Conservation (phyloP, 2,888 invertebrate species). For the Timandra comae region DNA sequence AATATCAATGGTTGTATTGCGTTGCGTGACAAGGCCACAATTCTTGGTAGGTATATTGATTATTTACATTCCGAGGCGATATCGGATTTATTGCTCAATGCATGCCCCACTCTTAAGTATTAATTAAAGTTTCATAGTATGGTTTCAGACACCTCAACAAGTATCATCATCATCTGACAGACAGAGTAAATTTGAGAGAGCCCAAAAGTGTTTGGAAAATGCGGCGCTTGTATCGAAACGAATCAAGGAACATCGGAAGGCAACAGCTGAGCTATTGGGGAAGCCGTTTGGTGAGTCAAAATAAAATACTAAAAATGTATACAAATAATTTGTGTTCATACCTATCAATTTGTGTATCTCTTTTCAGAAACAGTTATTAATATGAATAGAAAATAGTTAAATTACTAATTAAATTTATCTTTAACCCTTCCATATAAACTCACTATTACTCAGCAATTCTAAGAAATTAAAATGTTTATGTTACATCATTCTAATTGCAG, state of each 20-base stretch:
- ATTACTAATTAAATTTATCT: too few species aligned
- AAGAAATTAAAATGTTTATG: too few species aligned
- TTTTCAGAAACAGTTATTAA: too few species aligned
- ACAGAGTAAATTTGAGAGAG: constrained; percentile 64
- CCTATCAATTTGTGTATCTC: too few species aligned
- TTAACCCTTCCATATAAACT: too few species aligned
- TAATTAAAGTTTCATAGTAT: constrained; percentile 1
- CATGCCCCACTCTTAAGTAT: not conserved
- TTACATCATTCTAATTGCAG: too few species aligned
- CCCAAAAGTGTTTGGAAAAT: constrained; percentile 70
- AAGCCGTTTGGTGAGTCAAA: constrained; percentile 68
- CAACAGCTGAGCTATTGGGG: constrained; percentile 67
- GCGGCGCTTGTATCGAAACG: constrained; percentile 69
- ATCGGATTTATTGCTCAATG: constrained; percentile 1
- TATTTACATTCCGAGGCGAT: constrained; percentile 10
- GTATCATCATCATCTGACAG: constrained; percentile 57
- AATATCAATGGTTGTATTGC: constrained; percentile 2
- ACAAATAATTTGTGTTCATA: too few species aligned
- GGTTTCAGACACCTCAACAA: constrained; percentile 38
- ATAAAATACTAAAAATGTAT: too few species aligned
- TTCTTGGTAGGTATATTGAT: not conserved
- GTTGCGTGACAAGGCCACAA: constrained; percentile 20
- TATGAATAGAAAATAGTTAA: too few species aligned
- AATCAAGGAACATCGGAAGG: constrained; percentile 68
- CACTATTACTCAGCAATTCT: too few species aligned